A percentile compares a stretch with the other conserved stretches of the same genome.
Evolutionary conservation across 1,140 invertebrate genomes (phyloP).

Genomic region (Physella acuta): DNA sequence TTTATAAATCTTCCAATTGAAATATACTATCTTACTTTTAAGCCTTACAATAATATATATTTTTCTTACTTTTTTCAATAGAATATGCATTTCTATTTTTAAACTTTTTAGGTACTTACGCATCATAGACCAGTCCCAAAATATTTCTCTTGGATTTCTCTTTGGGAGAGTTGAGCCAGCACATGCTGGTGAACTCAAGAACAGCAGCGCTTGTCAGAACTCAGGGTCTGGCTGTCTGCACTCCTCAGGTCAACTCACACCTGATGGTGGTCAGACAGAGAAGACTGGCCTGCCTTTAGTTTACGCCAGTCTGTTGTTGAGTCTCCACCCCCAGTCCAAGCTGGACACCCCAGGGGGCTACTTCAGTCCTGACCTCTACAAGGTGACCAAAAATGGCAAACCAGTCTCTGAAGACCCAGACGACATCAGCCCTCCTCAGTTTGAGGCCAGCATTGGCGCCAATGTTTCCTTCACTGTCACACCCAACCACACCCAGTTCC

Average conservation of each 20-base stretch:
- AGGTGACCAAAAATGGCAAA: conserved; percentile 33
- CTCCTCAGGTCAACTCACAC: no score
- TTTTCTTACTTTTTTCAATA: conserved; percentile 3
- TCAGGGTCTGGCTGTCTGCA: no score
- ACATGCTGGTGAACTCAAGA: no score
- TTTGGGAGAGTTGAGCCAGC: conserved; percentile 38
- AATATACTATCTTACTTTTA: no score
- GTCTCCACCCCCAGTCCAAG: background rate
- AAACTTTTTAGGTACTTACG: conserved; percentile 27
- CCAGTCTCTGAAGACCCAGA: conserved; percentile 40
- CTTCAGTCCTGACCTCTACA: conserved; percentile 8
- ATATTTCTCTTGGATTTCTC: conserved; percentile 34
- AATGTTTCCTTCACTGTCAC: conserved; percentile 31
- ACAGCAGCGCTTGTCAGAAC: no score
- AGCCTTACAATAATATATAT: background rate
- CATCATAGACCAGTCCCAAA: conserved; percentile 15
- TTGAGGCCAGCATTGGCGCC: conserved; percentile 30
- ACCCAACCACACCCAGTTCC: conserved; percentile 30
- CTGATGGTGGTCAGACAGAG: conserved; percentile 1
- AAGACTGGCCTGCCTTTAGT: conserved; percentile 22
- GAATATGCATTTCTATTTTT: background rate
- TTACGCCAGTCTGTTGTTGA: conserved; percentile 15
- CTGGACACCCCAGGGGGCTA: conserved; percentile 19
- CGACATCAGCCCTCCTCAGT: conserved; percentile 32
- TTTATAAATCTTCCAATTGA: no score